Base-by-base conservation (phyloP, 2,888 invertebrate species). In the Entomobrya multifasciata region DNA sequence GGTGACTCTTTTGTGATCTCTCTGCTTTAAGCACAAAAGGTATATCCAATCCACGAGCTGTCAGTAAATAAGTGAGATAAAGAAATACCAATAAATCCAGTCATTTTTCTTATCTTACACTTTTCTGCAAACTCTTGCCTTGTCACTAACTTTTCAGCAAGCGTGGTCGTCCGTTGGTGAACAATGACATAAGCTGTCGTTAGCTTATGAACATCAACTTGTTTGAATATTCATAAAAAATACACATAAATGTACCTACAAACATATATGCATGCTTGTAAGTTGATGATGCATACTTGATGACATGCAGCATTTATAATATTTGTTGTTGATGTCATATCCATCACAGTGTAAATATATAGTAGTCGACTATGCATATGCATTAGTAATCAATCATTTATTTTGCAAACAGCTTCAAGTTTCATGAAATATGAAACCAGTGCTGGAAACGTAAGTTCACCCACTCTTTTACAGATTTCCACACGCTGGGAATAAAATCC, bases 11-110 rank as follows among this genome's bases (percentile, higher is more conserved):
- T 8, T 36, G 36, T 36, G 36, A 36, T 36, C 36, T 36, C 36
- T 36, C 36, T 36, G n/a, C n/a, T n/a, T n/a, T n/a, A n/a, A 30
- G 13, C 27, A 47, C 70, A 70, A 44, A 44, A 22, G 25, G 20
- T 44, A 44, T 70, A 47, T 44, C 25, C 25, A 67, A 22, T 47
- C 65, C 30, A 30, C 22, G 8, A 36, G 8, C 36, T 36, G 36
- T 36, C 36, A 36, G 36, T 36, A 36, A 36, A 36, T 22, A 25
- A 70, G 47, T 25, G n/a, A 70, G 17, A 70, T 25, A 41, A 15
- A 25, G 5, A 47, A 70, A 49, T n/a, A 44, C 70, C 47, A 70
- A 70, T 70, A 70, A 70, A 70, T 70, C 70, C 70, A 70, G 47
- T n/a, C 25, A 25, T 47, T 70, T 70, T 47, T 70, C 47, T 47